Evolutionary conservation across 2,888 invertebrate species (phyloP).

Genomic region (Ctenicera cuprea): DNA sequence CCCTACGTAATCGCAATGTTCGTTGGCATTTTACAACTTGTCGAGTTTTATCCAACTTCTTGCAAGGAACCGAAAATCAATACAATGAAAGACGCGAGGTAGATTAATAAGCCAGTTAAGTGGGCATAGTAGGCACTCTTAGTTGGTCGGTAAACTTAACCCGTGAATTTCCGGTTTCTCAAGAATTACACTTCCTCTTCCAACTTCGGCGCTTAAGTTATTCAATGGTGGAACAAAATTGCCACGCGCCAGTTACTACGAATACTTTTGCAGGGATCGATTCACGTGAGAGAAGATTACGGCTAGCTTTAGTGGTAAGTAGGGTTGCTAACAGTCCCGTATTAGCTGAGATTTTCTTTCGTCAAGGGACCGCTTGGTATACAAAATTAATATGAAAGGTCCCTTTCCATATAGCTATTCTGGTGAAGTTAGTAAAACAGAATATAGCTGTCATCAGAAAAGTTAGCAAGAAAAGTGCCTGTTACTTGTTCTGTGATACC

Average conservation of each 20-base stretch:
- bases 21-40: conserved; percentile 28
- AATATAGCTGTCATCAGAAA: too few relatives aligned
- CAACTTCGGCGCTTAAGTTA: conserved; percentile 43
- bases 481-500: too few relatives aligned
- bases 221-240: conserved; percentile 46
- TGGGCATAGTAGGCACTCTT: conserved; percentile 15
- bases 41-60: conserved; percentile 8
- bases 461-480: too few relatives aligned
- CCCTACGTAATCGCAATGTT: neutral
- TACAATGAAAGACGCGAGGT: conserved; percentile 31
- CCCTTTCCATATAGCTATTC: too few relatives aligned
- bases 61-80: conserved; percentile 21
- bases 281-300: conserved; percentile 31
- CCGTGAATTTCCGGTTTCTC: conserved; percentile 37
- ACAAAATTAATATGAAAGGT: too few relatives aligned
- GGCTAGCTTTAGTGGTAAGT: conserved; percentile 25
- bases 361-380: neutral
- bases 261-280: conserved; percentile 44
- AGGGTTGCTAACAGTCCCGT: conserved; percentile 4
- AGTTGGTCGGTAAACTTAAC: conserved; percentile 43
- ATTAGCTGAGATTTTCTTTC: conserved; percentile 6
- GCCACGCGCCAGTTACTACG: conserved; percentile 45
- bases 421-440: neutral
- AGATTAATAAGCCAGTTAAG: conserved; percentile 32
- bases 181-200: conserved; percentile 42